A percentile compares a stretch with the other conserved stretches of the same genome.
phyloP scores from a whole-genome alignment of 2,113 vertebrate species.

The Galemys pyrenaicus region DNA sequence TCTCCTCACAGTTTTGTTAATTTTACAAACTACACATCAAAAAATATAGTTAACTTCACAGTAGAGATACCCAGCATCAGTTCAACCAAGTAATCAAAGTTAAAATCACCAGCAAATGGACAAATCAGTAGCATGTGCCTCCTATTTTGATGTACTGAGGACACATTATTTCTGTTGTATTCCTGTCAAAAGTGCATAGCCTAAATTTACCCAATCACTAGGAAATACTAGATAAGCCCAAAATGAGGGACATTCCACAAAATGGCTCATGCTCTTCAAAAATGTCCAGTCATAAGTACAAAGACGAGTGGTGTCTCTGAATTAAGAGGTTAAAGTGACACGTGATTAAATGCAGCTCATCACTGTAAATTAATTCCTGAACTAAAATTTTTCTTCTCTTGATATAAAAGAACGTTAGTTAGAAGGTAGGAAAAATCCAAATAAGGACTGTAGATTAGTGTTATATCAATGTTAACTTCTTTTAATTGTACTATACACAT shows the following conservation, averaged over 20 bases:
- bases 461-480: not conserved
- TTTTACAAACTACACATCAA: not conserved
- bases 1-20: constrained; percentile 12
- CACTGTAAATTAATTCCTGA: constrained; percentile 17
- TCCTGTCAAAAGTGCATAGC: not conserved
- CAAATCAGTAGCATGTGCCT: not conserved
- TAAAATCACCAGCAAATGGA: constrained; percentile 3
- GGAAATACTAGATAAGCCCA: not conserved
- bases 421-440: not conserved
- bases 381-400: not conserved
- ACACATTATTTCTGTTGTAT: not conserved
- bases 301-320: not conserved
- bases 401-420: not conserved
- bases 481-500: not conserved
- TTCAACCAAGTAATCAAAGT: constrained; percentile 30
- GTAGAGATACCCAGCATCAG: not conserved
- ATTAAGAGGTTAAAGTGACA: constrained; percentile 11
- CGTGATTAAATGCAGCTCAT: not conserved
- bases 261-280: constrained; percentile 28
- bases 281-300: constrained; percentile 12
- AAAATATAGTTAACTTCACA: constrained; percentile 19
- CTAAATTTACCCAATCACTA: not conserved
- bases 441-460: not conserved
- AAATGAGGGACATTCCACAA: not conserved
- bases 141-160: not conserved